phyloP scores from a whole-genome alignment of 64 coral and sea anemone species.

The Porites lutea region DNA sequence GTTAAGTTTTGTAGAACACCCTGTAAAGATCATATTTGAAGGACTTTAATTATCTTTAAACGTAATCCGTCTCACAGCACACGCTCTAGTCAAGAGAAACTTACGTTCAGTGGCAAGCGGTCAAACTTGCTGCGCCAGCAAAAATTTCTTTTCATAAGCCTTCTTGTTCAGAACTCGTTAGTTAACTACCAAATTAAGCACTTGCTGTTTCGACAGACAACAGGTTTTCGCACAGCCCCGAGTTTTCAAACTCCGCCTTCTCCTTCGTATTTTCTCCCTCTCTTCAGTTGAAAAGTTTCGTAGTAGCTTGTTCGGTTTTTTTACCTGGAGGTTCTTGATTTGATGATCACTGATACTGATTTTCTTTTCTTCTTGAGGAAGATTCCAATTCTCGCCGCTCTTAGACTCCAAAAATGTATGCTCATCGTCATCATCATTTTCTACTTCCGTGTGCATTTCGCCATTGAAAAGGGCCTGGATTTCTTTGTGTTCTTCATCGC shows the following conservation, averaged over 20 bases:
- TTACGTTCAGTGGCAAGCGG: not conserved
- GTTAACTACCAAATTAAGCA: constrained; percentile 22
- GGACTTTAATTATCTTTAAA: no score
- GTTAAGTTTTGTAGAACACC: no score
- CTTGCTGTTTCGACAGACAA: constrained; percentile 34
- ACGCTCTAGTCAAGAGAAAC: no score
- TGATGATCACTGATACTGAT: constrained; percentile 56
- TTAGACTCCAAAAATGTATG: not conserved
- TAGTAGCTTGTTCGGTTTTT: constrained; percentile 52
- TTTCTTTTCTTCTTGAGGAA: not conserved
- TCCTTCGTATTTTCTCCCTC: constrained; percentile 48
- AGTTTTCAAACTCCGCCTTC: constrained; percentile 79
- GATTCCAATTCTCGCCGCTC: not conserved
- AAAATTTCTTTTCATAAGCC: constrained; percentile 36
- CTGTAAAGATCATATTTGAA: no score
- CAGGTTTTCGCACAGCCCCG: constrained; percentile 76
- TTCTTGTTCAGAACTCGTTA: constrained; percentile 35
- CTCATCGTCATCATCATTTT: not conserved
- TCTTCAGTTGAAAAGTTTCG: constrained; percentile 40
- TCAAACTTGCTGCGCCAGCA: not conserved
- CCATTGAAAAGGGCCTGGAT: constrained; percentile 35
- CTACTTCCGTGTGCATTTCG: not conserved
- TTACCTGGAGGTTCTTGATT: constrained; percentile 35
- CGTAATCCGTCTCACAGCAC: no score
- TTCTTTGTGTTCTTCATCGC: not conserved